Percentiles rank a stretch among this genome's conserved stretches.
These are phyloP conservation scores for Protosalanx chinensis DNA, from an alignment of 2,797 vertebrate genomes.

Conservation along the genomic window DNA sequence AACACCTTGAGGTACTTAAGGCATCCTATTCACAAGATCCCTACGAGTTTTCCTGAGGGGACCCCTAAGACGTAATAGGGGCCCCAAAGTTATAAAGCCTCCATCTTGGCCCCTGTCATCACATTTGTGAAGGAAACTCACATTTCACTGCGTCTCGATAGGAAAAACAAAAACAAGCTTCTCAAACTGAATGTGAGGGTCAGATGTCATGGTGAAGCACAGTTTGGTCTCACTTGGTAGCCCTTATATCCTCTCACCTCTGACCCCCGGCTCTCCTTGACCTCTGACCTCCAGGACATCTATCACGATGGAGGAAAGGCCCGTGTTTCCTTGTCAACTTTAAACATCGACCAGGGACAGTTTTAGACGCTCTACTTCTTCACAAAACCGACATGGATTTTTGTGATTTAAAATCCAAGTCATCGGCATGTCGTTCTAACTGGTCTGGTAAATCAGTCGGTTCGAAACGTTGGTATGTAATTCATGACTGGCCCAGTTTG, in stretches of 20 bases:
- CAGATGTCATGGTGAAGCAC: neutral
- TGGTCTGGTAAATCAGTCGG: neutral
- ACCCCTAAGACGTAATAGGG: neutral
- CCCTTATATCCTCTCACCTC: neutral
- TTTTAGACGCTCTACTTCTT: neutral
- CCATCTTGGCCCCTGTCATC: neutral
- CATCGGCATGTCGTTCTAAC: neutral
- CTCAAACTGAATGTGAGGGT: neutral
- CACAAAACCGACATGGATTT: neutral
- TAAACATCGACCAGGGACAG: neutral
- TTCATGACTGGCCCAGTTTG: neutral
- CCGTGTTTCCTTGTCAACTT: neutral
- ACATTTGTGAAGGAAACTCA: constrained; percentile 4
- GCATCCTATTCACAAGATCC: neutral
- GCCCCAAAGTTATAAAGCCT: neutral
- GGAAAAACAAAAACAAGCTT: neutral
- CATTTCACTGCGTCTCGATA: neutral
- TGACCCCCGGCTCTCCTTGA: neutral
- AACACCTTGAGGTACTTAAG: constrained; percentile 10
- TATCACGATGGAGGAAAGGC: neutral
- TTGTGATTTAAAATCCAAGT: constrained; percentile 2
- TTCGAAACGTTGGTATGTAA: too few species aligned
- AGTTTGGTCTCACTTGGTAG: neutral
- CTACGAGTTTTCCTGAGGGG: constrained; percentile 6
- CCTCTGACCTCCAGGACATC: constrained; percentile 2